These are phyloP conservation scores for Caenorhabditis brenneri DNA, from an alignment of 1,140 invertebrate species.

Conservation along the genomic window DNA sequence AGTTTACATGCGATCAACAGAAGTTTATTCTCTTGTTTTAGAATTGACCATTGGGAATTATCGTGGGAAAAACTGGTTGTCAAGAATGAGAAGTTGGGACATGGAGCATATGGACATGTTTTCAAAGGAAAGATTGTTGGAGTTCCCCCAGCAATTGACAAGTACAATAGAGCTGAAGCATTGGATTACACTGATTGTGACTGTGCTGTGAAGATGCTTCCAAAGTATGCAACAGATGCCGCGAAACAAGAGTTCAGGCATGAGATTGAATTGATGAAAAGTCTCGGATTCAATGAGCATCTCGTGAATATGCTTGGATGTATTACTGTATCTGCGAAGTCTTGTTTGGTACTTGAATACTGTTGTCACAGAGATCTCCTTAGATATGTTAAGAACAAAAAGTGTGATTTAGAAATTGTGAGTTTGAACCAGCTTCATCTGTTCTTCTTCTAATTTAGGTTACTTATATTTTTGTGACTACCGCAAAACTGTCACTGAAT, in stretches of 20 bases:
- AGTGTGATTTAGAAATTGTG: conserved; percentile 61
- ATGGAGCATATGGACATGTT: conserved; percentile 63
- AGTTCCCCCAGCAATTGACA: conserved; percentile 58
- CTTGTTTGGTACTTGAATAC: conserved; percentile 63
- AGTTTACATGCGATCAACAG: background rate
- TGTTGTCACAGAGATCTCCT: conserved; percentile 63
- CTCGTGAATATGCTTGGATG: conserved; percentile 91
- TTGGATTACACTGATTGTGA: conserved; percentile 44
- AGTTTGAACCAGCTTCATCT: background rate
- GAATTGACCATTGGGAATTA: conserved; percentile 64
- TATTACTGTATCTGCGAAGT: conserved; percentile 73
- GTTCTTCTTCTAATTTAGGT: too few relatives aligned
- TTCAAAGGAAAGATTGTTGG: conserved; percentile 61
- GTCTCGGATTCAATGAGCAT: conserved; percentile 91
- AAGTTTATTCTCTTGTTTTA: conserved; percentile 27
- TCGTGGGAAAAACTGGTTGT: conserved; percentile 61
- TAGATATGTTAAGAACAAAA: conserved; percentile 62
- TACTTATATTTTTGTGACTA: too few relatives aligned
- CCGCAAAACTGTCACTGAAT: background rate
- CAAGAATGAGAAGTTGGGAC: conserved; percentile 62
- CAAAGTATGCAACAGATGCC: conserved; percentile 86
- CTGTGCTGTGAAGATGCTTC: conserved; percentile 61
- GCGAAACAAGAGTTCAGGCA: conserved; percentile 94
- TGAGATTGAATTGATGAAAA: conserved; percentile 97
- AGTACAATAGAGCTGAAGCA: conserved; percentile 48